phyloP scores from a whole-genome alignment of 2,113 vertebrate genomes.

The Cichladusa arquata region DNA sequence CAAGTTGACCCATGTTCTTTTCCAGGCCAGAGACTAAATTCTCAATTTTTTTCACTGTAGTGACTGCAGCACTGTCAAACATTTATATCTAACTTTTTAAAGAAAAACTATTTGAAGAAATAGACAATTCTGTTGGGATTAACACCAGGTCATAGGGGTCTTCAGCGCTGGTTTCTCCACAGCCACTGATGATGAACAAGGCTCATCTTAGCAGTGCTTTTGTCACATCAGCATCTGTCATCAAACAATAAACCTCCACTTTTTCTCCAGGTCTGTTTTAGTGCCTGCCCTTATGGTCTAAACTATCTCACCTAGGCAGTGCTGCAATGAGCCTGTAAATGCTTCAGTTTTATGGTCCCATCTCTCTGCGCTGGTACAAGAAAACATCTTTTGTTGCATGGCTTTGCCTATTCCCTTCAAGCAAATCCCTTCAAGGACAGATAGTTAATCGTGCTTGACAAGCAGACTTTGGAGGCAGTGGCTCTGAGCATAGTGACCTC shows the following conservation, averaged over 20 bases:
- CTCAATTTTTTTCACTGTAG: background rate
- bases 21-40: constrained; percentile 15
- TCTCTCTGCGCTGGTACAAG: background rate
- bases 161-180: background rate
- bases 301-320: background rate
- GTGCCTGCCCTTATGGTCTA: background rate
- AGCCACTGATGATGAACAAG: background rate
- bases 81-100: background rate
- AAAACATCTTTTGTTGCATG: background rate
- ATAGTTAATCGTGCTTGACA: background rate
- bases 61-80: background rate
- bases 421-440: background rate
- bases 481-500: background rate
- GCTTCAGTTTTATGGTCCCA: background rate
- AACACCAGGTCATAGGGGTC: background rate
- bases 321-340: background rate
- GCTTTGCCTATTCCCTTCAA: background rate
- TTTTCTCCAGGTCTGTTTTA: background rate
- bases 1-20: background rate
- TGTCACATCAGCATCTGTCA: background rate
- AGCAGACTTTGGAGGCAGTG: background rate
- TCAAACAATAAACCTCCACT: background rate
- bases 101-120: background rate
- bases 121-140: background rate
- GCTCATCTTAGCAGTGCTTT: background rate